These are phyloP conservation scores for Caenorhabditis drosophilae DNA, from an alignment of 2,888 invertebrate genomes.

Conservation along the genomic window DNA sequence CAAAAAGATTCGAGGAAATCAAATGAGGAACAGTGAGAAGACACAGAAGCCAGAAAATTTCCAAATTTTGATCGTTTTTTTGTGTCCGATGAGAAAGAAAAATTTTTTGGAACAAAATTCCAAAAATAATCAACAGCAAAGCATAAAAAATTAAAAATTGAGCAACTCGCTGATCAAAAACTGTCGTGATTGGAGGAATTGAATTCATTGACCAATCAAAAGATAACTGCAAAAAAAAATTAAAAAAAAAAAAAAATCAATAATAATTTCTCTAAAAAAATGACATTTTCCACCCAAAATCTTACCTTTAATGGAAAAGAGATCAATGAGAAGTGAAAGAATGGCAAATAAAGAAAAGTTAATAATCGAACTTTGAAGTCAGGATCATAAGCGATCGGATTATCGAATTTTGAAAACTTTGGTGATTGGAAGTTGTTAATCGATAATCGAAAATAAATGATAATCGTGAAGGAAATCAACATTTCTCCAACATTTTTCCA, in stretches of 20 bases:
- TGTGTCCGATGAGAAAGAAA: neutral
- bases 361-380: conserved; percentile 80
- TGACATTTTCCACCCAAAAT: neutral
- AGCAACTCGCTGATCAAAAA: conserved; percentile 79
- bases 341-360: conserved; percentile 89
- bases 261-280: too few species aligned
- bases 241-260: neutral
- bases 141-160: conserved; percentile 80
- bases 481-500: neutral
- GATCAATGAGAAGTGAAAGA: conserved; percentile 85
- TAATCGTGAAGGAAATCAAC: conserved; percentile 69
- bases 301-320: conserved; percentile 76
- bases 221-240: conserved; percentile 77
- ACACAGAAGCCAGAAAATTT: conserved; percentile 6
- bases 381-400: conserved; percentile 88
- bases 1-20: conserved; percentile 84
- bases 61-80: neutral
- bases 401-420: conserved; percentile 83
- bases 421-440: conserved; percentile 71
- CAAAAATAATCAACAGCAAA: neutral
- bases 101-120: too few species aligned
- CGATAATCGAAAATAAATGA: conserved; percentile 78
- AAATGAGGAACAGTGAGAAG: conserved; percentile 16
- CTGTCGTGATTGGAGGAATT: conserved; percentile 82
- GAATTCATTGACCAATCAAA: conserved; percentile 99